Base-by-base conservation (phyloP, 23 tunicate genomes). In the Trididemnum nubilum region DNA sequence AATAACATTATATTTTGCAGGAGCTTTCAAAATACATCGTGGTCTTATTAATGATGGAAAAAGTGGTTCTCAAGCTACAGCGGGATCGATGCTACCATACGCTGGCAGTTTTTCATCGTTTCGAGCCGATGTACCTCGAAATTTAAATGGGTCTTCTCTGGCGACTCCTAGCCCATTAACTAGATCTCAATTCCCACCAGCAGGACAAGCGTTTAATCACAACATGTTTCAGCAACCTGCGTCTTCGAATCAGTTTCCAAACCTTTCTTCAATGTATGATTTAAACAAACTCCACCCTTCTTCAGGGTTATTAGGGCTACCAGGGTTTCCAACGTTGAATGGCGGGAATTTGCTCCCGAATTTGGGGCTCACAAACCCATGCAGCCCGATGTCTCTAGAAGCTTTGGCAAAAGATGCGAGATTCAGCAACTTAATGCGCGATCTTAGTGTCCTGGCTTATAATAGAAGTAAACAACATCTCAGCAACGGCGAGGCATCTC, bases 391-490 rank as follows among this genome's bases (percentile, higher is more conserved):
- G 29, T 61, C 67, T 21, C 21, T 61, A 12, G 67, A 52, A 77
- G 86, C 65, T 25, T 78, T 70, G 2, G 69, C 86, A 36, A 82
- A 82, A 50, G 86, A 82, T 57, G 63, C 44, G 52, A 26, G 78
- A 31, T 82, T 82, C 69, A 82, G 86, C 71, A 75, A 75, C 64
- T 82, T 82, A 33, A 82, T 82, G 86, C 40, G 86, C 0, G 86
- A 75, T 34, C 44, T 82, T 67, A 82, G 86, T 44, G 78, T 69
- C 12, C 63, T 82, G 66, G 86, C 86, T 21, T 71, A 70, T 12
- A 82, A 70, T 69, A 71, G 67, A 61, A 61, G 67, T 25, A 61
- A 61, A 22, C 67, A 61, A 22, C 15, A 12, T 49, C n/a, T n/a
- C n/a, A n/a, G n/a, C n/a, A n/a, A n/a, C 15, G 15, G 15, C 54